Percentiles rank a stretch among this genome's conserved stretches.
These are phyloP conservation scores for Spea hammondii DNA, from an alignment of 2,797 vertebrate species.

Conservation along the genomic window DNA sequence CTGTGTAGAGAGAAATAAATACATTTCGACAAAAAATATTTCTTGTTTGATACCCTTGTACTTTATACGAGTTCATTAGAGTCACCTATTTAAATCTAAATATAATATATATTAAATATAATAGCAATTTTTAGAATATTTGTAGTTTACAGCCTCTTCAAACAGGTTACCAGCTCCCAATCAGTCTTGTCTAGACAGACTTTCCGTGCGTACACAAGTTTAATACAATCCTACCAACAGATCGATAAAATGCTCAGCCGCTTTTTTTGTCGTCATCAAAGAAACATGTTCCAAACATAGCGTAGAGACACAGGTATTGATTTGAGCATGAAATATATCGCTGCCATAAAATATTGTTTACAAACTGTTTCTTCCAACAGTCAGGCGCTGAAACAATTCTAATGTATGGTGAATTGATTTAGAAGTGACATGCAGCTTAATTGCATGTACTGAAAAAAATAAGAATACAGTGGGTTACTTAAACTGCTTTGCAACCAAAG, in stretches of 20 bases:
- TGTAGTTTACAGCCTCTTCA: background rate
- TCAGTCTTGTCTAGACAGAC: constrained; percentile 26
- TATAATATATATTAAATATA: too few species aligned
- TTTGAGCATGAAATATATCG: background rate
- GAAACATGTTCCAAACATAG: constrained; percentile 13
- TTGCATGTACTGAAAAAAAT: background rate
- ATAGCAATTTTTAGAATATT: background rate
- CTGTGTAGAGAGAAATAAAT: background rate
- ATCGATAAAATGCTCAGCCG: constrained; percentile 22
- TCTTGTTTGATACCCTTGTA: too few species aligned
- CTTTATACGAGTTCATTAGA: too few species aligned
- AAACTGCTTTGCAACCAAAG: background rate
- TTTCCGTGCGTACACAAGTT: constrained; percentile 14
- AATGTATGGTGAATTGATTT: constrained; percentile 11
- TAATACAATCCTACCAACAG: constrained; percentile 16
- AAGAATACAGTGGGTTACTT: constrained; percentile 13
- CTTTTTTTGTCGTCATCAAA: background rate
- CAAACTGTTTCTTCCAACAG: background rate
- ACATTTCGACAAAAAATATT: background rate
- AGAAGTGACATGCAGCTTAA: constrained; percentile 16
- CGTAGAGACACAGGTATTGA: background rate
- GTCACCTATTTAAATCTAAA: too few species aligned
- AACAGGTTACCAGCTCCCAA: constrained; percentile 3
- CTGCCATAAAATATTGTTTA: background rate
- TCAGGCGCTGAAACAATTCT: background rate